Evolutionary conservation across 2,113 vertebrate species (phyloP).

Genomic region (Gavia stellata): DNA sequence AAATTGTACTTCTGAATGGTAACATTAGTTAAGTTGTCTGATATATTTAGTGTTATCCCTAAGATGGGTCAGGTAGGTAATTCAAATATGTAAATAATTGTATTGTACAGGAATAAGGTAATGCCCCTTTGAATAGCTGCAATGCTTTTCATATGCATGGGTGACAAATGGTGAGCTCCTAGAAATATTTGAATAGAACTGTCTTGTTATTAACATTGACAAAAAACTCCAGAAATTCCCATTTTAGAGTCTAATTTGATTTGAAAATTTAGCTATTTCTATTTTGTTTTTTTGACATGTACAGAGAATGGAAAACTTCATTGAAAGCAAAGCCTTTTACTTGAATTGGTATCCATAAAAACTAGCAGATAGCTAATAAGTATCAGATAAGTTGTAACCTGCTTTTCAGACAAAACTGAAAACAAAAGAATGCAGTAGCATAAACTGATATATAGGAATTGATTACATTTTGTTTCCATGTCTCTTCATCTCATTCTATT

Average conservation of each 20-base stretch:
- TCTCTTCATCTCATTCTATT: not conserved
- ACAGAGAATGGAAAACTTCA: not conserved
- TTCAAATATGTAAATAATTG: not conserved
- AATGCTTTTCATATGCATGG: fast-evolving
- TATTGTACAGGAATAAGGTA: not conserved
- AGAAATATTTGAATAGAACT: not conserved
- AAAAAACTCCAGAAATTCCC: not conserved
- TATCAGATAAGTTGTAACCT: not conserved
- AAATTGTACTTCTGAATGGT: not conserved
- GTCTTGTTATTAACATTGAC: not conserved
- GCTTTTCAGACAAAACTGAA: not conserved
- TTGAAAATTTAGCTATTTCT: not conserved
- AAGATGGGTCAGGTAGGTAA: not conserved
- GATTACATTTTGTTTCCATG: not conserved
- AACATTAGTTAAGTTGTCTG: too few species aligned
- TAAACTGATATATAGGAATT: not conserved
- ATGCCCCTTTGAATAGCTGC: not conserved
- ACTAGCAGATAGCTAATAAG: not conserved
- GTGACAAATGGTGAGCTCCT: not conserved
- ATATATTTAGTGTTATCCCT: not conserved
- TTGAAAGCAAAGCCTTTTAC: not conserved
- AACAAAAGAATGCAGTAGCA: not conserved
- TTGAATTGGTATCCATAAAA: not conserved
- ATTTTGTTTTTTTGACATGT: not conserved
- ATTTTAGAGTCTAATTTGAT: not conserved